phyloP scores from a whole-genome alignment of 2,113 vertebrate genomes.

The Zeus faber region DNA sequence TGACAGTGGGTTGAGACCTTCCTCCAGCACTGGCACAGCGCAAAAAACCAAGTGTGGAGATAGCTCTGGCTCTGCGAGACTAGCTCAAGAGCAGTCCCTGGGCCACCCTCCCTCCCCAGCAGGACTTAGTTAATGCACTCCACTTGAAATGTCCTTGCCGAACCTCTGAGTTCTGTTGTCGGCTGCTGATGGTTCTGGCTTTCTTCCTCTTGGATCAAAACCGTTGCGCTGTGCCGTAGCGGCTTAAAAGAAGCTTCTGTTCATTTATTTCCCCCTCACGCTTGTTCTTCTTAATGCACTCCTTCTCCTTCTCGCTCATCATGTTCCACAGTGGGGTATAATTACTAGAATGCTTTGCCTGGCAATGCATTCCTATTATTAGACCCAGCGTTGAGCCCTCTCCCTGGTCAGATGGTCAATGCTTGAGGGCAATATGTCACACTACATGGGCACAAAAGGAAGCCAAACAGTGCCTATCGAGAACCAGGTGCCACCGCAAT shows the following conservation, averaged over 20 bases:
- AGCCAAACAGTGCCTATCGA: conserved; percentile 75
- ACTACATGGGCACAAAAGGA: conserved; percentile 76
- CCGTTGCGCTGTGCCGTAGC: not conserved
- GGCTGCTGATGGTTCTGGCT: conserved; percentile 30
- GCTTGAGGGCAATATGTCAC: conserved; percentile 79
- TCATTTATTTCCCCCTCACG: not conserved
- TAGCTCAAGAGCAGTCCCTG: too few relatives aligned
- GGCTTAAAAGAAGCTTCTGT: conserved; percentile 14
- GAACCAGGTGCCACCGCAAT: conserved; percentile 73
- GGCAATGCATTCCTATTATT: conserved; percentile 71
- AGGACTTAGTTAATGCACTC: conserved; percentile 36
- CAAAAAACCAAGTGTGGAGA: too few relatives aligned
- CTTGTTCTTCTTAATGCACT: conserved; percentile 26
- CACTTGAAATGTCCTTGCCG: conserved; percentile 55
- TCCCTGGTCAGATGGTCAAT: conserved; percentile 80
- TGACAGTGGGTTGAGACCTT: too few relatives aligned
- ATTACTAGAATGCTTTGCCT: conserved; percentile 66
- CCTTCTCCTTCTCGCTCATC: conserved; percentile 53
- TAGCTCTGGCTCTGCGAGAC: too few relatives aligned
- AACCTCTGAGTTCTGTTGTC: too few relatives aligned
- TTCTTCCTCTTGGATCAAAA: conserved; percentile 24
- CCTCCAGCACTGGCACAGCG: too few relatives aligned
- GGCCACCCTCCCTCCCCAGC: conserved; percentile 57
- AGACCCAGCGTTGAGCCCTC: conserved; percentile 62
- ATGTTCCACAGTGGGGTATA: conserved; percentile 72